These are phyloP conservation scores for Diplodus sargus DNA, from an alignment of 2,797 vertebrate species.

Conservation along the genomic window DNA sequence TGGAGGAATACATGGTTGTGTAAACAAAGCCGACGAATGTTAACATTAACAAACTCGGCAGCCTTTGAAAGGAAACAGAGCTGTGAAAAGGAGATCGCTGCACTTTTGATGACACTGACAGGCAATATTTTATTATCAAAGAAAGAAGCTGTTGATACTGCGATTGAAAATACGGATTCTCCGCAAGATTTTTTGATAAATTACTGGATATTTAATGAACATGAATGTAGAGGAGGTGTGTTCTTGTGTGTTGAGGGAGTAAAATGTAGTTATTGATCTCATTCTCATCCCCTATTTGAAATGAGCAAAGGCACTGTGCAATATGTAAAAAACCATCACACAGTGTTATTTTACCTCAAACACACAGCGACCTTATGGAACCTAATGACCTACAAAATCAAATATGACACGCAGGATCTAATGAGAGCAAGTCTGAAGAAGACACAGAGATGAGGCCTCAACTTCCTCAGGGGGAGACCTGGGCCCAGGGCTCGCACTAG, in stretches of 20 bases:
- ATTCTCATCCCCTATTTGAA: conserved; percentile 29
- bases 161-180: not conserved
- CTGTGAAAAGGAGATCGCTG: conserved; percentile 17
- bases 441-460: conserved; percentile 47
- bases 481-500: conserved; percentile 43
- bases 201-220: conserved; percentile 42
- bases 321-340: conserved; percentile 33
- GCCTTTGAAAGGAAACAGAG: conserved; percentile 38
- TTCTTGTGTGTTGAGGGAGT: conserved; percentile 7
- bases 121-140: conserved; percentile 18
- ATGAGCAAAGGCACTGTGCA: conserved; percentile 24
- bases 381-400: conserved; percentile 67
- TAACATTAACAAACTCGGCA: conserved; percentile 43
- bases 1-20: conserved; percentile 62
- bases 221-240: not conserved
- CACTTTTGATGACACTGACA: not conserved
- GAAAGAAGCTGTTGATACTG: not conserved
- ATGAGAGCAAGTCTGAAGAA: conserved; percentile 61
- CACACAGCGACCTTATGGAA: conserved; percentile 33
- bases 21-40: conserved; percentile 59
- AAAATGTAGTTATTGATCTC: conserved; percentile 58
- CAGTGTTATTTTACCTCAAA: conserved; percentile 35
- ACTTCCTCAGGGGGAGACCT: conserved; percentile 58
- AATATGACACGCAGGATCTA: conserved; percentile 55
- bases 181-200: conserved; percentile 27